phyloP scores from a whole-genome alignment of 2,888 invertebrate genomes.

The Aphidius colemani region DNA sequence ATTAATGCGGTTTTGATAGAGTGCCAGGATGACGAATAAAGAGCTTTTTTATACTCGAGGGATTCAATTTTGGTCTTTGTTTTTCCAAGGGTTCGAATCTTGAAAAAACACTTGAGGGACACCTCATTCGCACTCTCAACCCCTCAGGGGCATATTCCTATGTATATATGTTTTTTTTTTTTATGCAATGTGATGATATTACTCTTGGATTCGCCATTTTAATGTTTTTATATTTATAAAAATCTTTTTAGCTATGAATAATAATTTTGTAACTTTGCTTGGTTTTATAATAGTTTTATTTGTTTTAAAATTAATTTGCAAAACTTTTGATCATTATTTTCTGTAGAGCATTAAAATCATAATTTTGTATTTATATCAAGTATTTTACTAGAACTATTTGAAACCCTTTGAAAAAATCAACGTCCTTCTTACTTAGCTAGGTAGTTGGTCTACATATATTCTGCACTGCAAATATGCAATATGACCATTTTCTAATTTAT shows the following conservation, averaged over 20 bases:
- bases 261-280: background rate
- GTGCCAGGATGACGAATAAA: constrained; percentile 36
- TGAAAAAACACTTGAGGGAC: constrained; percentile 59
- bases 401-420: no score
- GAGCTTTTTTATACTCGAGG: constrained; percentile 51
- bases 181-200: constrained; percentile 13
- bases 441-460: no score
- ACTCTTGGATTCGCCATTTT: constrained; percentile 12
- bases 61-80: constrained; percentile 60
- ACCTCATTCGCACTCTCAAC: constrained; percentile 50
- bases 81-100: constrained; percentile 61
- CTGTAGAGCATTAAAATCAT: no score
- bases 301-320: no score
- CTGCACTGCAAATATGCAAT: no score
- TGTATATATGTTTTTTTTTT: constrained; percentile 16
- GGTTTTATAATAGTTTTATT: no score
- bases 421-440: no score
- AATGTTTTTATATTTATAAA: background rate
- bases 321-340: no score
- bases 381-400: no score
- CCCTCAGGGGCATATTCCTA: constrained; percentile 33
- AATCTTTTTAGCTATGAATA: background rate
- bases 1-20: constrained; percentile 23
- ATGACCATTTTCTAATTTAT: no score
- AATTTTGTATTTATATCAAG: no score